phyloP scores from a whole-genome alignment of 1,140 invertebrate genomes.

The Sycobia sp. region DNA sequence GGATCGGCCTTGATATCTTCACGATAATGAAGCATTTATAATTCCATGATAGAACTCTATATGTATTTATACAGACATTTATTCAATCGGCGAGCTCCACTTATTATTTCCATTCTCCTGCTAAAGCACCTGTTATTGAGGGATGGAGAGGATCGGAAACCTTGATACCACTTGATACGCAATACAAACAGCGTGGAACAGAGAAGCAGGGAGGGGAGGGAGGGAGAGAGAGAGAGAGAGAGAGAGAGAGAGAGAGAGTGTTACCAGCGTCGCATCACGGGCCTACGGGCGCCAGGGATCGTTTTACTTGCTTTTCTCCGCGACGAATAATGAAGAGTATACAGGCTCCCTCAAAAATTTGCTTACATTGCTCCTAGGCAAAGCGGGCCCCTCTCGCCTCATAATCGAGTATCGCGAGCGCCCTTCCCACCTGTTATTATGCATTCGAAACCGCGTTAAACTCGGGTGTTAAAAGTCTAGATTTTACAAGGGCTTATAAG shows the following conservation, averaged over 20 bases:
- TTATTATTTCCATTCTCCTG: conserved; percentile 14
- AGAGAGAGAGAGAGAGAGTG: too few relatives aligned
- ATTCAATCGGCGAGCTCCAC: too few relatives aligned
- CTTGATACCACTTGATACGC: conserved; percentile 24
- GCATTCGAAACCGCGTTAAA: background rate
- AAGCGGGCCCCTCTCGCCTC: conserved; percentile 8
- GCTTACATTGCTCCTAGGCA: conserved; percentile 27
- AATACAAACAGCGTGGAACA: conserved; percentile 28
- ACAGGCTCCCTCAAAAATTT: conserved; percentile 29
- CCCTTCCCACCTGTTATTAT: conserved; percentile 3
- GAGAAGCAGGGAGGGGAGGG: too few relatives aligned
- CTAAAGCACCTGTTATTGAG: conserved; percentile 19
- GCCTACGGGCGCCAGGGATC: conserved; percentile 20
- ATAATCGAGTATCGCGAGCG: background rate
- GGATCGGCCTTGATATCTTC: too few relatives aligned
- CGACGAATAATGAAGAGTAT: too few relatives aligned
- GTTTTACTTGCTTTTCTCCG: conserved; percentile 16
- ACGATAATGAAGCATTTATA: too few relatives aligned
- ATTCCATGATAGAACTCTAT: too few relatives aligned
- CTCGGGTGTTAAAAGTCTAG: conserved; percentile 8
- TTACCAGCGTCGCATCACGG: background rate
- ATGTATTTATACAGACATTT: too few relatives aligned
- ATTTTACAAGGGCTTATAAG: conserved; percentile 5
- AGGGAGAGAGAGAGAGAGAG: too few relatives aligned
- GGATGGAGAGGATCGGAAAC: background rate